These are phyloP conservation scores for Diadophis punctatus DNA, from an alignment of 2,113 vertebrate genomes.

Conservation along the genomic window DNA sequence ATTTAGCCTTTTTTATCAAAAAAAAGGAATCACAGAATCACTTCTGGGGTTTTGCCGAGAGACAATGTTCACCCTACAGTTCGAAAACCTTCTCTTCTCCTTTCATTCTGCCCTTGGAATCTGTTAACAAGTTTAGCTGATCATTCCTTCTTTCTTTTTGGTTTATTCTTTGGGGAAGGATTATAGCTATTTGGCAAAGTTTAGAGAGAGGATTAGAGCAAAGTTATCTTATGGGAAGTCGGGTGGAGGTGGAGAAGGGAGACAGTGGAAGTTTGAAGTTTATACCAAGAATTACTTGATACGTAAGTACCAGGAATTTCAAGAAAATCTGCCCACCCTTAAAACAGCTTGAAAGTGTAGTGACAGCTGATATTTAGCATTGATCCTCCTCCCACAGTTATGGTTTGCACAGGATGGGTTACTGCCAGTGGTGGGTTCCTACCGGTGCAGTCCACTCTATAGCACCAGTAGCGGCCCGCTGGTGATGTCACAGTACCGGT, in stretches of 20 bases:
- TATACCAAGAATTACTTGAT: neutral
- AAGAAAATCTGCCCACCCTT: neutral
- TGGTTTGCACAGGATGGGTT: neutral
- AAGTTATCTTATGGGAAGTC: conserved; percentile 33
- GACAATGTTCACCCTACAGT: neutral
- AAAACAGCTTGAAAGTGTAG: neutral
- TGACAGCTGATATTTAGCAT: neutral
- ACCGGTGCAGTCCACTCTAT: too few relatives aligned
- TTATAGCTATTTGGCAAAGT: conserved; percentile 40
- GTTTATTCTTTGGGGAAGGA: conserved; percentile 23
- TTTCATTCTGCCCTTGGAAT: conserved; percentile 13
- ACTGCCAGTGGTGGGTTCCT: too few relatives aligned
- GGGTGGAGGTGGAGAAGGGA: neutral
- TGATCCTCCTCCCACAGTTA: neutral
- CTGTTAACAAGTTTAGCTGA: conserved; percentile 26
- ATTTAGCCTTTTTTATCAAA: neutral
- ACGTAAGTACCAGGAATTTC: neutral
- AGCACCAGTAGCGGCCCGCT: too few relatives aligned
- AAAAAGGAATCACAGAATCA: neutral
- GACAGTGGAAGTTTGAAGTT: neutral
- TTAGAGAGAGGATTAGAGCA: conserved; percentile 41
- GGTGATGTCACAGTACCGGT: too few relatives aligned
- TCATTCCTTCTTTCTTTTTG: conserved; percentile 13
- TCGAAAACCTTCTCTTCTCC: neutral
- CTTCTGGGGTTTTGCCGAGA: neutral